Evolutionary conservation across 1,140 invertebrate genomes (phyloP).

Genomic region (Atta cephalotes): DNA sequence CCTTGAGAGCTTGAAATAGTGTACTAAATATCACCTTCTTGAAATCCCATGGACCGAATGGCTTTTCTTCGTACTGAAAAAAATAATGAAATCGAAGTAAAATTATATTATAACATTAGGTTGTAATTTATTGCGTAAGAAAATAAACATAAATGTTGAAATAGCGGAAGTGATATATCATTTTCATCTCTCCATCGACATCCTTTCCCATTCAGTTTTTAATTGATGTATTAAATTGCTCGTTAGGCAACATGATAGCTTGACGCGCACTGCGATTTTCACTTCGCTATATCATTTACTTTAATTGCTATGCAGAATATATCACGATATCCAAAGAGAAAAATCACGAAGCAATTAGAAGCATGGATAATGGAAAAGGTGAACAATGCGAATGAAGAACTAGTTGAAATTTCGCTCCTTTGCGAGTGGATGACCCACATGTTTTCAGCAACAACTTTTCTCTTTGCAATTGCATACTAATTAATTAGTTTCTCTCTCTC

Average conservation of each 20-base stretch:
- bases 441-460: slow-evolving; percentile 40
- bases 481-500: neutral
- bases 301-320: neutral
- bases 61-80: slow-evolving; percentile 85
- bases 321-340: neutral
- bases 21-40: slow-evolving; percentile 93
- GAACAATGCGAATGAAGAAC: slow-evolving; percentile 32
- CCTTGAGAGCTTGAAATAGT: slow-evolving; percentile 93
- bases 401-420: slow-evolving; percentile 76
- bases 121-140: slow-evolving; percentile 17
- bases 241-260: neutral
- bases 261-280: slow-evolving; percentile 5
- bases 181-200: neutral
- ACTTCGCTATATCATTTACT: slow-evolving; percentile 3
- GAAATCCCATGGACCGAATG: slow-evolving; percentile 91
- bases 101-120: slow-evolving; percentile 27
- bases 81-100: slow-evolving; percentile 8
- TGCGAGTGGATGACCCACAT: slow-evolving; percentile 68
- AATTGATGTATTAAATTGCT: neutral
- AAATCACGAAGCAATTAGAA: neutral
- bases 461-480: neutral
- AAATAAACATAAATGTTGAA: neutral
- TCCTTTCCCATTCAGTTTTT: neutral
- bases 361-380: neutral
- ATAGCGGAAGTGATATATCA: neutral